Conservation (phyloP, 2,888 invertebrate genomes). For the Sussaba pulchella region DNA sequence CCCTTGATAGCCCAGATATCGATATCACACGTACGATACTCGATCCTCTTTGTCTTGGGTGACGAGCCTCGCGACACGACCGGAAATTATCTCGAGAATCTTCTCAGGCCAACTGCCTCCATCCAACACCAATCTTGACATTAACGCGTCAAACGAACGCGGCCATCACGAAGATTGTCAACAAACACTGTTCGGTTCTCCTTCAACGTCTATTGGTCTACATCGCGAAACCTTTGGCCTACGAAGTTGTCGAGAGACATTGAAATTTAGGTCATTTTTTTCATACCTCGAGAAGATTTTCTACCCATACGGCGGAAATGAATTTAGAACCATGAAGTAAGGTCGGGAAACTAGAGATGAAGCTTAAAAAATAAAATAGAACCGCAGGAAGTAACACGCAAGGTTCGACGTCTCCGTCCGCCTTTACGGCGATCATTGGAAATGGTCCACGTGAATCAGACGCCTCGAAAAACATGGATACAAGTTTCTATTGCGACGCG, state of each 20-base stretch:
- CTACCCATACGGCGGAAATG: not conserved
- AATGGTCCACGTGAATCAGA: constrained; percentile 42
- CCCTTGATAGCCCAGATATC: constrained; percentile 23
- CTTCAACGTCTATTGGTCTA: constrained; percentile 8
- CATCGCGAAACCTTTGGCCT: constrained; percentile 21
- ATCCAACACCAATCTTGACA: constrained; percentile 26
- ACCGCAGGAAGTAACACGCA: not conserved
- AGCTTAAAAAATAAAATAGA: no score
- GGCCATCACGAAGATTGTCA: constrained; percentile 37
- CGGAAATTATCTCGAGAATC: constrained; percentile 53
- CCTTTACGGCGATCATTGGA: constrained; percentile 34
- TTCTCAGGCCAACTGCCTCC: constrained; percentile 7
- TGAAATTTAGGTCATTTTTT: constrained; percentile 37
- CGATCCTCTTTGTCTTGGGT: constrained; percentile 31
- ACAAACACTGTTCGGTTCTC: constrained; percentile 33
- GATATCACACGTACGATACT: constrained; percentile 25
- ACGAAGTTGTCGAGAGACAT: constrained; percentile 33
- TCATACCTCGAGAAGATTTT: constrained; percentile 23
- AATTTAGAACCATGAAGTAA: not conserved
- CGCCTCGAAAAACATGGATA: constrained; percentile 16
- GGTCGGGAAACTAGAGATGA: no score
- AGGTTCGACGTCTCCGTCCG: not conserved
- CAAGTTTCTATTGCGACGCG: constrained; percentile 46
- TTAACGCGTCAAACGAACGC: constrained; percentile 44
- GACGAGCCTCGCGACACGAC: constrained; percentile 12